These are phyloP conservation scores for Cygnus olor DNA, from an alignment of 2,797 vertebrate genomes.

Conservation along the genomic window DNA sequence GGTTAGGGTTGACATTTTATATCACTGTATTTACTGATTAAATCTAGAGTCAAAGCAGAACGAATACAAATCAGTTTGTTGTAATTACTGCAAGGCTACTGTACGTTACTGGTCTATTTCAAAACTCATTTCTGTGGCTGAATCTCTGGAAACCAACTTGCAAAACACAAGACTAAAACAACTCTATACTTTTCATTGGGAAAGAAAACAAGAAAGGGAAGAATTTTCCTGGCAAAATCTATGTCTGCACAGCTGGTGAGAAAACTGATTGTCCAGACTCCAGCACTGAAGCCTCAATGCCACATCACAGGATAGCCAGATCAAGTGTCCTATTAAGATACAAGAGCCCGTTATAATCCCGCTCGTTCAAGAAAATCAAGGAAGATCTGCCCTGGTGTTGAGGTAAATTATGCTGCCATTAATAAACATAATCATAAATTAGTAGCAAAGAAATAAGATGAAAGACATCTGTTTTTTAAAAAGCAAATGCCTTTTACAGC, in stretches of 20 bases:
- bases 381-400: not conserved
- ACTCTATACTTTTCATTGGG: not conserved
- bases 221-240: not conserved
- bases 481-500: not conserved
- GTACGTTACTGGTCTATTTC: not conserved
- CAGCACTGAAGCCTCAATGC: not conserved
- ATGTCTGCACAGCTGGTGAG: constrained; percentile 22
- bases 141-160: not conserved
- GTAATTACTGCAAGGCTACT: constrained; percentile 18
- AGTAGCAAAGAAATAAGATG: not conserved
- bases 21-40: constrained; percentile 35
- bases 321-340: constrained; percentile 21
- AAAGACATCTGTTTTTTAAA: not conserved
- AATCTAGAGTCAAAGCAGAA: constrained; percentile 33
- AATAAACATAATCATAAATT: not conserved
- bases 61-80: constrained; percentile 24
- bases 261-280: constrained; percentile 24
- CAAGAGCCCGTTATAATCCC: not conserved
- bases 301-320: constrained; percentile 12
- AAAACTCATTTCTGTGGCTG: constrained; percentile 15
- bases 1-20: constrained; percentile 31
- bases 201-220: not conserved
- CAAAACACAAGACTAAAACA: constrained; percentile 1
- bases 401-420: constrained; percentile 1
- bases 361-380: constrained; percentile 20